These are phyloP conservation scores for Caenorhabditis angaria DNA, from an alignment of 2,888 invertebrate species.

Conservation along the genomic window DNA sequence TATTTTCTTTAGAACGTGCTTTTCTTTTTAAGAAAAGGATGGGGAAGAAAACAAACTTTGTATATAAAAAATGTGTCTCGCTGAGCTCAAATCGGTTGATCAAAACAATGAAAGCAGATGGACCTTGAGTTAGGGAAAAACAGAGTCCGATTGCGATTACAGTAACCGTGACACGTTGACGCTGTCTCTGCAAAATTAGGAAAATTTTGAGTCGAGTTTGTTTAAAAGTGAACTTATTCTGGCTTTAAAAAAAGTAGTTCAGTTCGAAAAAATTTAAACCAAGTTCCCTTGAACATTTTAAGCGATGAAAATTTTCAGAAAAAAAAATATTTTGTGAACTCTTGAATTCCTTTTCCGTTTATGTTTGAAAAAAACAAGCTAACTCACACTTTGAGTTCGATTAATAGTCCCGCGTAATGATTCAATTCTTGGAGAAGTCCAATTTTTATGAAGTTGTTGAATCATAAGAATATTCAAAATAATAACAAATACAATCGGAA, in stretches of 20 bases:
- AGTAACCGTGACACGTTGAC: slow-evolving; percentile 62
- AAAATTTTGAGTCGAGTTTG: neutral
- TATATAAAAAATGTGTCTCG: neutral
- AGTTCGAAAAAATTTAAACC: no score
- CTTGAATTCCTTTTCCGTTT: no score
- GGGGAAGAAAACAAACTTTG: neutral
- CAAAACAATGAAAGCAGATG: slow-evolving; percentile 67
- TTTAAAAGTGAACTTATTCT: no score
- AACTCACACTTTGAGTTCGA: slow-evolving; percentile 41
- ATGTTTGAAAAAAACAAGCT: neutral
- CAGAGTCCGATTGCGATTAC: slow-evolving; percentile 68
- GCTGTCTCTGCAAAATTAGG: slow-evolving; percentile 35
- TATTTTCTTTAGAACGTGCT: neutral
- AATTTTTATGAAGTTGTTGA: slow-evolving; percentile 55
- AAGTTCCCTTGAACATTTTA: no score
- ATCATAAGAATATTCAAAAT: slow-evolving; percentile 65
- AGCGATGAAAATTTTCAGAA: no score
- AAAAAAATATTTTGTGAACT: no score
- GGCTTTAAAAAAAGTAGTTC: no score
- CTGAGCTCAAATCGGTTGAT: neutral
- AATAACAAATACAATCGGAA: slow-evolving; percentile 65
- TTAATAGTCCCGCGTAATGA: slow-evolving; percentile 44
- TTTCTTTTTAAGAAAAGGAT: neutral
- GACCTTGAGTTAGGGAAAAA: slow-evolving; percentile 70
- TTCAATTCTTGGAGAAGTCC: slow-evolving; percentile 38